Base-by-base conservation (phyloP, 2,888 invertebrate species). In the Hoplodrina blanda region DNA sequence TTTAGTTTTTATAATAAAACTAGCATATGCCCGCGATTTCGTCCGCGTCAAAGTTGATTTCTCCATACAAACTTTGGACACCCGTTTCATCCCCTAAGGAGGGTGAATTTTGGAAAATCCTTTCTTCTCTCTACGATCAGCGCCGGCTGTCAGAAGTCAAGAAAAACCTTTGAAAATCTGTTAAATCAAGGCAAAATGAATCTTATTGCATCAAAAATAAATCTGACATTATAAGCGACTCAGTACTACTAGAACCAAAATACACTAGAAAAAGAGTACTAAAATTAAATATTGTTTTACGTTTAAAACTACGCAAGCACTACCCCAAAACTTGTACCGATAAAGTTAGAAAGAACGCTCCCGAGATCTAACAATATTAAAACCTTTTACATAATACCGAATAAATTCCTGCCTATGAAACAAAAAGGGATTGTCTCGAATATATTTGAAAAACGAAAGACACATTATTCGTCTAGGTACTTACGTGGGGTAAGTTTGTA, bases 381-480 rank as follows among this genome's bases (percentile, higher is more conserved):
- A 62, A 52, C 6, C 11, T 56, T 33, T 44, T 10, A n/a, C 30
- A 55, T 4, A 41, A 41, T 41, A 13, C 41, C 41, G 13, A 15
- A 54, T 55, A 25, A 57, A 49, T 25, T 5, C 33, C 13, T 57
- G 17, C 37, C 20, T 15, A 15, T 11, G 46, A 56, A 46, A 63
- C 50, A 57, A 68, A 75, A 69, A 68, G 30, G 37, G 52, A 70
- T 57, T 65, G 56, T 73, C 52, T 59, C 54, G 44, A 67, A 74
- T 69, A 55, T 57, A 63, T 57, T 67, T 46, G 6, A 11, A 46
- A 46, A 3, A 17, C 17, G 17, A 46, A 17, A 17, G 15, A 46
- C 17, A 46, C 46, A 17, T 46, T 46, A 5, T 50, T 53, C 19
- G 5, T n/a, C 46, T 68, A 33, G 41, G 41, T 41, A 41, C 52